Conservation (phyloP, 2,797 vertebrate genomes). For the Platyrinchus mystaceus region DNA sequence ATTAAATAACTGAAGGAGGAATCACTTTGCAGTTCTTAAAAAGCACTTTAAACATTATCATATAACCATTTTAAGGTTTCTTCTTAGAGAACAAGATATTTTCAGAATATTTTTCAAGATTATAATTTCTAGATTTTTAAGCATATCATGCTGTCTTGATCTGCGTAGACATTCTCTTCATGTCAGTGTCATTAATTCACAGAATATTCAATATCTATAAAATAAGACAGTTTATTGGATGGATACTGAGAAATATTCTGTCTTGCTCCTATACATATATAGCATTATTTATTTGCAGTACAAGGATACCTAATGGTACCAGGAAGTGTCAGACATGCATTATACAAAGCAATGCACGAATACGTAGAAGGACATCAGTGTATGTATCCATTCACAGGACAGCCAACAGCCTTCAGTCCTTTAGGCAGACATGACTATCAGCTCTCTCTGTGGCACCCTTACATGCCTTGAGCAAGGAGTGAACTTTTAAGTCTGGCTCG, state of each 20-base stretch:
- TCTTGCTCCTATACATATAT: not conserved
- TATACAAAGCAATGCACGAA: not conserved
- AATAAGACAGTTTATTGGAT: not conserved
- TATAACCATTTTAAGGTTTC: not conserved
- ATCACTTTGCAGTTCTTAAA: not conserved
- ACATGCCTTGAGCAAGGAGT: not conserved
- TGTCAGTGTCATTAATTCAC: not conserved
- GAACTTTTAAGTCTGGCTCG: conserved; percentile 30
- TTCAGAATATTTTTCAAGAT: not conserved
- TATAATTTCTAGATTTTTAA: not conserved
- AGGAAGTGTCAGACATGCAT: not conserved
- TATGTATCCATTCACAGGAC: not conserved
- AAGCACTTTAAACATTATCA: not conserved
- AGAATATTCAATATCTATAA: not conserved
- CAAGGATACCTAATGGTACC: not conserved
- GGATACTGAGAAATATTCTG: not conserved
- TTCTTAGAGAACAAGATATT: not conserved
- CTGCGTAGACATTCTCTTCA: not conserved
- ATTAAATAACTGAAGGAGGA: not conserved
- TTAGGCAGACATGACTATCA: not conserved
- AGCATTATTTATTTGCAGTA: not conserved
- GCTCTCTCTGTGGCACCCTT: not conserved
- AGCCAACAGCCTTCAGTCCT: not conserved
- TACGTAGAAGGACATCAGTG: not conserved
- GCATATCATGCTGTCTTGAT: not conserved